Evolutionary conservation across 1,140 invertebrate species (phyloP).

Genomic region (Caerostris darwini): DNA sequence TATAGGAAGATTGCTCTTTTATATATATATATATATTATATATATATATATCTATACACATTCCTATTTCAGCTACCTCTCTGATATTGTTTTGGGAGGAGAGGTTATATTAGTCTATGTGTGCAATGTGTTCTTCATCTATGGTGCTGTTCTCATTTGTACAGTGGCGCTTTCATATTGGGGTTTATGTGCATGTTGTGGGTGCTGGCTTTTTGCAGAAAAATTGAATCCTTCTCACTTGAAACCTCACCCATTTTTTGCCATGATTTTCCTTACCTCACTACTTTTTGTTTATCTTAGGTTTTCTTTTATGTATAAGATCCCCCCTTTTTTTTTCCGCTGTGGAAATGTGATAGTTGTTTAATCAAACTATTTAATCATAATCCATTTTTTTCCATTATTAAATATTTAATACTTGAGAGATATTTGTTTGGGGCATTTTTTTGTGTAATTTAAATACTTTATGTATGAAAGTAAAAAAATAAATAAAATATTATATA

Average conservation of each 20-base stretch:
- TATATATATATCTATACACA: conserved; percentile 75
- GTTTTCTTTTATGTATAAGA: neutral
- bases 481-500: neutral
- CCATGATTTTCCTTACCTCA: conserved; percentile 18
- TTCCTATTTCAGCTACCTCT: conserved; percentile 78
- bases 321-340: neutral
- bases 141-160: conserved; percentile 73
- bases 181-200: conserved; percentile 61
- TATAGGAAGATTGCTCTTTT: conserved; percentile 59
- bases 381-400: neutral
- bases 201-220: conserved; percentile 54
- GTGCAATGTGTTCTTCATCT: conserved; percentile 75
- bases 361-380: conserved; percentile 38
- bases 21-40: conserved; percentile 57
- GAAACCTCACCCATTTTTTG: conserved; percentile 25
- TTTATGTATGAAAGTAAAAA: neutral
- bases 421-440: conserved; percentile 54
- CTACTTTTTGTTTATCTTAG: neutral
- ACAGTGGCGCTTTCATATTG: conserved; percentile 65
- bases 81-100: conserved; percentile 23
- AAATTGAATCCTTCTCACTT: neutral
- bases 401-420: conserved; percentile 47
- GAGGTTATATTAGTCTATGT: conserved; percentile 54
- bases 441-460: conserved; percentile 40
- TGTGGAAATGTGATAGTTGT: conserved; percentile 53